Evolutionary conservation across 2,888 invertebrate genomes (phyloP), one percentile per base, ranked within the genome.

Genomic region (Cancer borealis): DNA sequence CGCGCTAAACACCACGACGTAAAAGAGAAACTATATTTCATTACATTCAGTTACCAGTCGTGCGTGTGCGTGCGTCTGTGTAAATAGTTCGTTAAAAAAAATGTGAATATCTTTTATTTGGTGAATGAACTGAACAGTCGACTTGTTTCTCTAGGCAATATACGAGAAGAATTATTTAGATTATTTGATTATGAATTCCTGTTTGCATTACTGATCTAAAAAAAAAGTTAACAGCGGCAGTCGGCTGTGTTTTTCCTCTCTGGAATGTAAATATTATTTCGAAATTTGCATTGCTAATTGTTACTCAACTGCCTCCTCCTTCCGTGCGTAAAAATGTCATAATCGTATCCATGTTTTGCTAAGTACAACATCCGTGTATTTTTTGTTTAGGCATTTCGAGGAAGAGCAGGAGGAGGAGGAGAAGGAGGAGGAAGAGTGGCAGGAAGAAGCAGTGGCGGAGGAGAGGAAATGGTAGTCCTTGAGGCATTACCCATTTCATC

Each of bases 81-180:
- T 66, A 66, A 66, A 3, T 21, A 66, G 66, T 66, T n/a, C 39
- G 39, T 39, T 1, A 21, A n/a, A 66, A 66, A 66, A 66, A 17
- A 66, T 66, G n/a, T 66, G n/a, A 66, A n/a, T 66, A 66, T n/a
- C 66, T 66, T 66, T 66, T 66, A 66, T 66, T 66, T 66, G n/a
- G 66, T n/a, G n/a, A 66, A 66, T n/a, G 21, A 66, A 66, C 66
- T 66, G n/a, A 66, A 66, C 66, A 66, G 66, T 66, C 66, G n/a
- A 66, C 21, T 66, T 66, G 66, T 21, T 66, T 66, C 21, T 66
- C 66, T 66, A 3, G 66, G 66, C n/a, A 66, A 66, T 66, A 3
- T n/a, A 21, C 21, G 66, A 66, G n/a, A 66, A 21, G 66, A 66
- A 17, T 66, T n/a, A 66, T 66, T 66, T 66, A 66, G 54, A 54